phyloP scores from a whole-genome alignment of 1,140 invertebrate species.

The Mercenaria mercenaria region DNA sequence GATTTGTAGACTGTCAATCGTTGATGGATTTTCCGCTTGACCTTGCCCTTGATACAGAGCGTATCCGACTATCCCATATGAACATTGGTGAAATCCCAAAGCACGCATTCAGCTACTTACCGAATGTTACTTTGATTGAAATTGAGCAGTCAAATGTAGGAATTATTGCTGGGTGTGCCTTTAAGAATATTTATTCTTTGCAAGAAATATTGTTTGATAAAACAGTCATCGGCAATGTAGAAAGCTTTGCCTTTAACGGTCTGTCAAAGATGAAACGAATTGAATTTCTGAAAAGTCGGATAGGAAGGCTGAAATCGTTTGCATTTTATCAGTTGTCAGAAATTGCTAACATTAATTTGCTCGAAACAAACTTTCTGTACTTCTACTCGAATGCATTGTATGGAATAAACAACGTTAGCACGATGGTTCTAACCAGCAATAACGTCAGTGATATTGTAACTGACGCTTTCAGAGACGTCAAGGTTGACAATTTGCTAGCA shows the following conservation, averaged over 20 bases:
- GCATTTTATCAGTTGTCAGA: background rate
- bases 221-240: conserved; percentile 25
- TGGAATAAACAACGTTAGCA: background rate
- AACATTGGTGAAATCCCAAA: conserved; percentile 10
- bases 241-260: conserved; percentile 39
- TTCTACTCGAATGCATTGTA: conserved; percentile 30
- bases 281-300: conserved; percentile 33
- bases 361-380: conserved; percentile 12
- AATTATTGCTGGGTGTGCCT: conserved; percentile 23
- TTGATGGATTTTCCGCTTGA: conserved; percentile 30
- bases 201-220: conserved; percentile 23
- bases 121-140: conserved; percentile 17
- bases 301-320: conserved; percentile 32
- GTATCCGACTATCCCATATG: conserved; percentile 1
- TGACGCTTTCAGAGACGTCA: background rate
- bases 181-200: background rate
- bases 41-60: background rate
- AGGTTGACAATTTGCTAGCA: background rate
- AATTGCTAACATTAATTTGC: background rate
- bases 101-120: conserved; percentile 26
- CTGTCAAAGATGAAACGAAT: conserved; percentile 1
- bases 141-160: conserved; percentile 3
- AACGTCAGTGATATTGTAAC: conserved; percentile 37
- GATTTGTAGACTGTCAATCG: conserved; percentile 24
- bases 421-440: background rate